These are phyloP conservation scores for Episyrphus balteatus DNA, from an alignment of 1,140 invertebrate genomes.

Conservation along the genomic window DNA sequence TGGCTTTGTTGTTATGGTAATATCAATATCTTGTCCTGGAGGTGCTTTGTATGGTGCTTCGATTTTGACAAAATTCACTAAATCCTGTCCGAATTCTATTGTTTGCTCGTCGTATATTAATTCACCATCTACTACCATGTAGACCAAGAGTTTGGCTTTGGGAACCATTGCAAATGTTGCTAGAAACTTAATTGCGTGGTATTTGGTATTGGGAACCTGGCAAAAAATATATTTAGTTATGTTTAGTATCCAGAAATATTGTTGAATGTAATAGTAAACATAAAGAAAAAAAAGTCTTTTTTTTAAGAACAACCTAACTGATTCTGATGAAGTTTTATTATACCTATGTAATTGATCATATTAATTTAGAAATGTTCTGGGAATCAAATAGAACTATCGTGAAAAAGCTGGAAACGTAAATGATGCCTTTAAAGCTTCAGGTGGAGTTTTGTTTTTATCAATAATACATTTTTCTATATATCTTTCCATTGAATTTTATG, in stretches of 20 bases:
- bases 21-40: constrained; percentile 60
- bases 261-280: background rate
- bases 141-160: constrained; percentile 66
- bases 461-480: no score
- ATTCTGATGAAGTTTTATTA: no score
- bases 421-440: no score
- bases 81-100: constrained; percentile 62
- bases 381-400: no score
- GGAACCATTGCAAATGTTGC: constrained; percentile 76
- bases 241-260: background rate
- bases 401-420: no score
- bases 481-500: no score
- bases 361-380: no score
- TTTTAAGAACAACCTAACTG: no score
- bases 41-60: constrained; percentile 45
- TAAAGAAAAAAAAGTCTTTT: no score
- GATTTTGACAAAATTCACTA: constrained; percentile 61
- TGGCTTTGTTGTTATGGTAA: constrained; percentile 65
- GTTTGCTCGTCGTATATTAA: constrained; percentile 73
- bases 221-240: constrained; percentile 1
- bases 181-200: constrained; percentile 46
- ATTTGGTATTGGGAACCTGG: constrained; percentile 28
- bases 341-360: no score
- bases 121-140: constrained; percentile 66
- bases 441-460: no score